These are phyloP conservation scores for Burhinus bistriatus DNA, from an alignment of 2,113 vertebrate genomes.

Conservation along the genomic window DNA sequence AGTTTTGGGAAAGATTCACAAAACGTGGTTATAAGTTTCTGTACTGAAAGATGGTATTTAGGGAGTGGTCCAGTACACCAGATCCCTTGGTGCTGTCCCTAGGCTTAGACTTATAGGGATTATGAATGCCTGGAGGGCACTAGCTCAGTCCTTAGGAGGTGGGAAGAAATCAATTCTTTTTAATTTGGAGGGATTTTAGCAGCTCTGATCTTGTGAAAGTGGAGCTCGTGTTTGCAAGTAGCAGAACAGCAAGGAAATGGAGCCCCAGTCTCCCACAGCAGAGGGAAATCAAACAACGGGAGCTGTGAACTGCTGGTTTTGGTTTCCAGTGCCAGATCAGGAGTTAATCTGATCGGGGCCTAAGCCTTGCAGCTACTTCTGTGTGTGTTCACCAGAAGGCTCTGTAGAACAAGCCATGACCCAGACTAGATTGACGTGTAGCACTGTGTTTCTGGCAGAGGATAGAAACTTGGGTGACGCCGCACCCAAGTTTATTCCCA, in stretches of 20 bases:
- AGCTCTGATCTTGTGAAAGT: background rate
- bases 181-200: background rate
- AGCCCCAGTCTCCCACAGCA: background rate
- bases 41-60: background rate
- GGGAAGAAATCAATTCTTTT: background rate
- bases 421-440: background rate
- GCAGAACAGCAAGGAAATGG: background rate
- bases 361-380: background rate
- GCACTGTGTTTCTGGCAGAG: background rate
- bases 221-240: background rate
- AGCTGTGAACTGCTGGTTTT: background rate
- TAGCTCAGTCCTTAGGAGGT: background rate
- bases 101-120: background rate
- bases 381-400: background rate
- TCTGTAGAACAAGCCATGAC: background rate
- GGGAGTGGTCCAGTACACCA: background rate
- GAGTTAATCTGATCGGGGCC: background rate
- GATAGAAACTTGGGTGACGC: background rate
- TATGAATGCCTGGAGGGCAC: background rate
- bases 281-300: background rate
- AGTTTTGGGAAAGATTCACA: background rate
- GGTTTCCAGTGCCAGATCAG: background rate
- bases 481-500: background rate
- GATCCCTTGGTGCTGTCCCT: background rate
- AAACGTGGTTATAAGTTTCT: background rate